Evolutionary conservation across 1,140 invertebrate species (phyloP), one percentile per base, ranked within the genome.

Genomic region (Zaprionus camerounensis): DNA sequence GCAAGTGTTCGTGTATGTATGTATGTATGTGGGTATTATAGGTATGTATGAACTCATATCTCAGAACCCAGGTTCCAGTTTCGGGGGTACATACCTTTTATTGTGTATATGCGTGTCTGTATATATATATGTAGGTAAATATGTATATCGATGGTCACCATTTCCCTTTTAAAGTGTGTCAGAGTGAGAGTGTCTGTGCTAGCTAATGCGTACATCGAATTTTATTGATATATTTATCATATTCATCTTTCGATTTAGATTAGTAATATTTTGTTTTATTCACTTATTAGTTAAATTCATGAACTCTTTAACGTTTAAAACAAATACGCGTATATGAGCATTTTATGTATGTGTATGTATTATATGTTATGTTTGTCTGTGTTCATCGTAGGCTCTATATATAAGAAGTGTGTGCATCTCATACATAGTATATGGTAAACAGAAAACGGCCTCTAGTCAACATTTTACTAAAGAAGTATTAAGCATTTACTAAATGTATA

Each of bases 91-190:
- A 72, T 58, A 65, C 36, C 20, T 49, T 61, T 44, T 31, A 53
- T 44, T 34, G 36, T 55, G 28, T 55, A 28, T 64, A 49, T 59
- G 67, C 31, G 46, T 56, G 15, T 70, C 31, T 68, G 62, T 73
- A 22, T 11, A 24, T 56, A 36, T 57, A 36, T 58, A 69, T 88
- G 73, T 83, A 81, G 61, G 71, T 85, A 76, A 69, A 75, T 87
- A 77, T 68, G 63, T 77, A 88, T 84, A 88, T 87, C 84, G 84
- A 88, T 87, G 84, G 84, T 87, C 84, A 88, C 61, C 84, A 90
- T 87, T 87, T 87, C 84, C 74, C 81, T 72, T 90, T 85, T 77
- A 72, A 86, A 85, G 81, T 90, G 78, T 76, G 49, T 71, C 34
- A 41, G 26, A 57, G 26, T 71, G 38, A 66, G 46, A 64, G 66